These are phyloP conservation scores for Antechinus flavipes DNA, from an alignment of 2,113 vertebrate species.

Conservation along the genomic window DNA sequence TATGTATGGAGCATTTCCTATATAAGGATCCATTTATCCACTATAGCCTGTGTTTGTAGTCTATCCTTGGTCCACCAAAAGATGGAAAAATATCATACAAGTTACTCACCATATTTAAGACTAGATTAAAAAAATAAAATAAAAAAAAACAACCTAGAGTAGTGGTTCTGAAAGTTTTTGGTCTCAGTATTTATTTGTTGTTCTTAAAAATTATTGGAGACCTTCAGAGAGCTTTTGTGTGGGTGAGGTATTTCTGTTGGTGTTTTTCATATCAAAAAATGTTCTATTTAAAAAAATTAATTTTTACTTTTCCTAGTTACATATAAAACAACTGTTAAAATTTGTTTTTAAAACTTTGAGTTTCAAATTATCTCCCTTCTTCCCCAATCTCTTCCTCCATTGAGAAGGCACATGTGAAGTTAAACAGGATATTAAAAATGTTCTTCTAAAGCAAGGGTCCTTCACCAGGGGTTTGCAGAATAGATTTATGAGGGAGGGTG, in stretches of 20 bases:
- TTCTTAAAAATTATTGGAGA: background rate
- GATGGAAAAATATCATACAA: background rate
- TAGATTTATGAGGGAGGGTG: background rate
- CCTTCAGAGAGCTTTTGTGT: background rate
- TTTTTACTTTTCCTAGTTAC: too few species aligned
- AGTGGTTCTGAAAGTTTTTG: background rate
- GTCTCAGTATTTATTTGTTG: background rate
- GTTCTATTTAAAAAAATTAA: background rate
- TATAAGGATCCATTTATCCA: background rate
- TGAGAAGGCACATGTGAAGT: too few species aligned
- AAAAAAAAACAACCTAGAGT: background rate
- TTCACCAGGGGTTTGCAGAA: background rate
- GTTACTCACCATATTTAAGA: background rate
- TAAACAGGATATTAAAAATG: background rate
- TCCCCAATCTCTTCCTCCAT: too few species aligned
- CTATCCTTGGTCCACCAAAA: background rate
- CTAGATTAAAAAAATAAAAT: background rate
- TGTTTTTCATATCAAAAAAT: background rate
- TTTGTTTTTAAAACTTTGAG: too few species aligned
- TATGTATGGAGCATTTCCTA: background rate
- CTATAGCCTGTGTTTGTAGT: background rate
- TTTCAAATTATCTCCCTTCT: too few species aligned
- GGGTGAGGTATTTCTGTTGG: background rate
- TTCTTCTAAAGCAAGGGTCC: background rate
- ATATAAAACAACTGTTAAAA: too few species aligned